phyloP scores from a whole-genome alignment of 2,888 invertebrate genomes.

The Lymantria dispar region DNA sequence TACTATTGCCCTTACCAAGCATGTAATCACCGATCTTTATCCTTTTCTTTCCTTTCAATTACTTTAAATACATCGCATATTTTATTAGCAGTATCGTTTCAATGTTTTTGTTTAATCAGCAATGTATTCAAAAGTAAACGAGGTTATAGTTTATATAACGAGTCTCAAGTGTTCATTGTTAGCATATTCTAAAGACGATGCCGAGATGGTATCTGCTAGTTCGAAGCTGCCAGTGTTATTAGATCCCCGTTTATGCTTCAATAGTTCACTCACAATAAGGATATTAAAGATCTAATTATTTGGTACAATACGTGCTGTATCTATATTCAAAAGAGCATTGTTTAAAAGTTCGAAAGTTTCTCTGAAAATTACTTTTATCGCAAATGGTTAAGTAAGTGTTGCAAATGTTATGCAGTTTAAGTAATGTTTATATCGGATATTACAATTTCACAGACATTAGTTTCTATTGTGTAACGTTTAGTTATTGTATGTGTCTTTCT shows the following conservation, averaged over 20 bases:
- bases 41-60: slow-evolving; percentile 10
- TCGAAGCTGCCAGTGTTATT: slow-evolving; percentile 25
- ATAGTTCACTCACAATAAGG: slow-evolving; percentile 12
- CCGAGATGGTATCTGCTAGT: slow-evolving; percentile 22
- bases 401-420: background rate
- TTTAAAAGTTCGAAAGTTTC: slow-evolving; percentile 19
- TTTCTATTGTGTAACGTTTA: background rate
- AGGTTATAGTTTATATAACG: slow-evolving; percentile 31
- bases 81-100: slow-evolving; percentile 28
- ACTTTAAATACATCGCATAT: slow-evolving; percentile 23
- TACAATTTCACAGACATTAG: background rate
- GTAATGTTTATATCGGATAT: background rate
- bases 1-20: slow-evolving; percentile 24
- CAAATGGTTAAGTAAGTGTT: background rate
- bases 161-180: slow-evolving; percentile 40
- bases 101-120: slow-evolving; percentile 37
- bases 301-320: background rate
- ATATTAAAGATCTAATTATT: slow-evolving; percentile 8
- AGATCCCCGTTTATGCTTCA: slow-evolving; percentile 25
- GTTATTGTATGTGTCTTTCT: background rate
- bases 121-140: slow-evolving; percentile 39
- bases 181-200: slow-evolving; percentile 39
- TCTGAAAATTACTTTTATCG: slow-evolving; percentile 8
- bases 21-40: slow-evolving; percentile 18
- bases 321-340: slow-evolving; percentile 13